Evolutionary conservation across 1,140 invertebrate genomes (phyloP).

Genomic region (Laupala kohalensis): DNA sequence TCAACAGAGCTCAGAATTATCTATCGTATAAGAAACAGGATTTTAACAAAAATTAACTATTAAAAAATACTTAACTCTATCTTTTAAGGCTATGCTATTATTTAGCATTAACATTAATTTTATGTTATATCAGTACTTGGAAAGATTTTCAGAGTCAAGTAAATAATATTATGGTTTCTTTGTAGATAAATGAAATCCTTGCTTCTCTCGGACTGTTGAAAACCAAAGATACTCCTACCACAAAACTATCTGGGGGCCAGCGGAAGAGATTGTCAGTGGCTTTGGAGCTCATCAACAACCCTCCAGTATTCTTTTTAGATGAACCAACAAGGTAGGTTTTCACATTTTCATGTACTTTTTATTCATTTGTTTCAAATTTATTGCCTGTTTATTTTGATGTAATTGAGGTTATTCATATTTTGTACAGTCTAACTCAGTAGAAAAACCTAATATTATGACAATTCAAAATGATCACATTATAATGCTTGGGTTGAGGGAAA

Average conservation of each 20-base stretch:
- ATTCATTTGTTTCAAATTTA: background rate
- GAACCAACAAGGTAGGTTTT: constrained; percentile 82
- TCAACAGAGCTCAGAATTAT: no score
- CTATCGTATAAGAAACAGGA: no score
- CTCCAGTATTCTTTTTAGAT: constrained; percentile 82
- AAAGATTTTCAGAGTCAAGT: no score
- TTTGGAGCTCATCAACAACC: constrained; percentile 81
- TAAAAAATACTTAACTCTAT: background rate
- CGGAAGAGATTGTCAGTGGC: constrained; percentile 84
- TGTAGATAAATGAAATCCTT: constrained; percentile 68
- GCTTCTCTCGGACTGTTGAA: constrained; percentile 60
- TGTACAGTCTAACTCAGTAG: no score
- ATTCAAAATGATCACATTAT: no score
- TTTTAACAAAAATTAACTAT: no score
- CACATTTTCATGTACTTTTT: no score
- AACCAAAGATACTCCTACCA: constrained; percentile 57
- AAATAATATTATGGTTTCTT: constrained; percentile 14
- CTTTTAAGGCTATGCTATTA: background rate
- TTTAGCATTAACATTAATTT: background rate
- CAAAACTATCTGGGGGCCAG: constrained; percentile 77
- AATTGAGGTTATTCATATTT: no score
- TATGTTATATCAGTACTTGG: no score
- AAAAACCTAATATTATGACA: no score
- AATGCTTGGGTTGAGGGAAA: no score
- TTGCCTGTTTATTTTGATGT: background rate